Evolutionary conservation across 2,113 vertebrate genomes (phyloP).

Genomic region (Mystacornis crossleyi): DNA sequence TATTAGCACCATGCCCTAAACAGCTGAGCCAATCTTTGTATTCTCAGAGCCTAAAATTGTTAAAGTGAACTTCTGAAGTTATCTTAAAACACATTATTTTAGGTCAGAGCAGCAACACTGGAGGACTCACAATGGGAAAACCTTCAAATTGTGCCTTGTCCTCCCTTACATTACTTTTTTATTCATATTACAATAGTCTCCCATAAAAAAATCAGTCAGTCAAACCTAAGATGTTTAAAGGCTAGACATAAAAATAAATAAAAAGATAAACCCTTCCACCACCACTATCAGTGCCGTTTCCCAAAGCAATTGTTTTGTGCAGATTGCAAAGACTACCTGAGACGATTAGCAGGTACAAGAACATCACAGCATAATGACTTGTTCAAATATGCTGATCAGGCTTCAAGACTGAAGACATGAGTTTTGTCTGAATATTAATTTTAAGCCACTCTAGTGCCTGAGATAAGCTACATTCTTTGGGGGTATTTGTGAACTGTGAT

Average conservation of each 20-base stretch:
- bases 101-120: background rate
- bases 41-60: background rate
- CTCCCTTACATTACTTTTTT: background rate
- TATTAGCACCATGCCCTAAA: background rate
- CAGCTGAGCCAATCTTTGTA: background rate
- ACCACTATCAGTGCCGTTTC: background rate
- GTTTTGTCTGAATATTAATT: background rate
- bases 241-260: background rate
- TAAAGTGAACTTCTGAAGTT: background rate
- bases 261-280: background rate
- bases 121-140: background rate
- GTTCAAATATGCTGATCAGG: background rate
- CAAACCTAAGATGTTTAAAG: background rate
- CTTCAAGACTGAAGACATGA: background rate
- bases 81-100: background rate
- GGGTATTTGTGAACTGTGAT: background rate
- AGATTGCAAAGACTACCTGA: background rate
- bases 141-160: background rate
- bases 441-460: background rate
- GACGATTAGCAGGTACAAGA: background rate
- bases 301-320: background rate
- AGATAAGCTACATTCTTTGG: background rate
- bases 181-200: background rate
- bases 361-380: background rate
- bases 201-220: background rate